These are phyloP conservation scores for Teleopsis dalmanni DNA, from an alignment of 1,140 invertebrate genomes.

Conservation along the genomic window DNA sequence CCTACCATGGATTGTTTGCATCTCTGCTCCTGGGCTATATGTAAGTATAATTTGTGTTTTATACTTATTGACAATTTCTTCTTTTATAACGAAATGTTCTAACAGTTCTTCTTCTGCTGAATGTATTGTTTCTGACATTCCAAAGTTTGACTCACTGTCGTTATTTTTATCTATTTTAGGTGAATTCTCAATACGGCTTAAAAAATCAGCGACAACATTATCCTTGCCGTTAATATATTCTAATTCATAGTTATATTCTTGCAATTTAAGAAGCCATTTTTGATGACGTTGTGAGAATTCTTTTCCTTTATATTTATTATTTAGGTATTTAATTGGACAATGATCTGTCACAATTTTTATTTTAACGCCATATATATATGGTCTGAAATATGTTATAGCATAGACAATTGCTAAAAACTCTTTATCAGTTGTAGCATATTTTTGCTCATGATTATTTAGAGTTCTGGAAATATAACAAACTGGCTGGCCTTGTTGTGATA, in stretches of 20 bases:
- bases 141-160: slow-evolving; percentile 1
- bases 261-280: slow-evolving; percentile 3
- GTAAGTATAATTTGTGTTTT: slow-evolving; percentile 14
- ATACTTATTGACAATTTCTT: slow-evolving; percentile 17
- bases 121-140: slow-evolving; percentile 17
- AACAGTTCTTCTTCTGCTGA: slow-evolving; percentile 15
- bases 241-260: slow-evolving; percentile 9
- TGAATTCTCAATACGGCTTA: slow-evolving; percentile 5
- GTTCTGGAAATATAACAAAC: slow-evolving; percentile 40
- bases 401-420: slow-evolving; percentile 44
- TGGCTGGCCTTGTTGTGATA: slow-evolving; percentile 20
- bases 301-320: slow-evolving; percentile 11
- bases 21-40: background rate
- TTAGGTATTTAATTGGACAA: background rate
- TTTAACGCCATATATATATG: slow-evolving; percentile 42
- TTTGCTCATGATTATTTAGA: slow-evolving; percentile 35
- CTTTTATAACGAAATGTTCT: slow-evolving; percentile 14
- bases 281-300: background rate
- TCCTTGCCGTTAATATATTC: slow-evolving; percentile 16
- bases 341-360: background rate
- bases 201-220: slow-evolving; percentile 10
- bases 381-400: slow-evolving; percentile 43
- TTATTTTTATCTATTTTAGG: slow-evolving; percentile 12
- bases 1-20: slow-evolving; percentile 2
- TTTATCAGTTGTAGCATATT: slow-evolving; percentile 41